Conservation (phyloP, 2,113 vertebrate species). For the Xerus inauris region DNA sequence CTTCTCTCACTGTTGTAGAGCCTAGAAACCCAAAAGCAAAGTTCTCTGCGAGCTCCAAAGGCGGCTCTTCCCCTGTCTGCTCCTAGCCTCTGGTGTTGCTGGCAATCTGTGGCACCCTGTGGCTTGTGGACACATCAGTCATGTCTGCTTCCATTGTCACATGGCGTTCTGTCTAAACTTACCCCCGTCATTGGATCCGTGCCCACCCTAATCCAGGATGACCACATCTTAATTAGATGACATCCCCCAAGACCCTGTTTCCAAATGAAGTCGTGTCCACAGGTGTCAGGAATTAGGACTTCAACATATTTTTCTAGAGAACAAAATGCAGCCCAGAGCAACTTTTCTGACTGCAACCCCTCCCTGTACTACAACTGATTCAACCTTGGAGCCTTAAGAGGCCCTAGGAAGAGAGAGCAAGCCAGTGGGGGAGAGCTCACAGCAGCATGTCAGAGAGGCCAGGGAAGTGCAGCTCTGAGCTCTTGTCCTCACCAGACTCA, state of each 20-base stretch:
- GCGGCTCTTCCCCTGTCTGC: background rate
- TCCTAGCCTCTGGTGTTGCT: background rate
- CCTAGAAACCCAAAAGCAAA: background rate
- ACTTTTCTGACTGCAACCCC: background rate
- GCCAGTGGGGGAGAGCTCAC: background rate
- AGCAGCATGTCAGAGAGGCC: fast-evolving
- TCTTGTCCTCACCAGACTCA: background rate
- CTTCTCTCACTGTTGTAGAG: background rate
- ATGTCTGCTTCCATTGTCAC: background rate
- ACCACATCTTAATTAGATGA: background rate
- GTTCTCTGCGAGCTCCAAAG: background rate
- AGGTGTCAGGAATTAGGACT: background rate
- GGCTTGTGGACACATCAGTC: background rate
- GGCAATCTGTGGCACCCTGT: background rate
- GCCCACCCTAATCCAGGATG: background rate
- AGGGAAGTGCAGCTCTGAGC: background rate
- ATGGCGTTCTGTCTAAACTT: background rate
- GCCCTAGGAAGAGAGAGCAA: background rate
- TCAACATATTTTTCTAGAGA: background rate
- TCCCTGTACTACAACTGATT: background rate
- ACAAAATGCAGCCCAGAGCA: too few relatives aligned
- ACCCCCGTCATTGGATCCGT: background rate
- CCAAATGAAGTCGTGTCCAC: background rate
- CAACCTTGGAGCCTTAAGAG: background rate
- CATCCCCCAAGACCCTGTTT: background rate